Conservation (phyloP, 2,113 vertebrate species). For the Callorhinus ursinus region DNA sequence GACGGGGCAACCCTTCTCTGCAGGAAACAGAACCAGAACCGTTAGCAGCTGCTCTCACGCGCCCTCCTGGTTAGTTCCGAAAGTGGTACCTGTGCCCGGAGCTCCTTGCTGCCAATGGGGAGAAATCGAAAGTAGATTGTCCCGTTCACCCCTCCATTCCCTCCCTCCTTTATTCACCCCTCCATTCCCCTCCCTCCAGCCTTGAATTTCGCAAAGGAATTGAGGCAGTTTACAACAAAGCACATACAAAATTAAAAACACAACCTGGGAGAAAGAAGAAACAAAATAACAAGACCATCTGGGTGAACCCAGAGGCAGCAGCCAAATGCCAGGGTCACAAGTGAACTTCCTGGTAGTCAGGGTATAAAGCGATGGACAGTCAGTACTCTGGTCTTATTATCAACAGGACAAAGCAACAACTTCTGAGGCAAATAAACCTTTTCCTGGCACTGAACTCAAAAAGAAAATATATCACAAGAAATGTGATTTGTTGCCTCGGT, state of each 20-base stretch:
- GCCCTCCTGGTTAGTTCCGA: neutral
- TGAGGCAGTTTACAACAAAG: neutral
- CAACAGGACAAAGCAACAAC: neutral
- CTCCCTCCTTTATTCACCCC: neutral
- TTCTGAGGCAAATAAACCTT: neutral
- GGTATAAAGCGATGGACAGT: neutral
- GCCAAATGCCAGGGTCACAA: neutral
- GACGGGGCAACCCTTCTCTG: slow-evolving; percentile 72
- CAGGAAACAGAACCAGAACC: slow-evolving; percentile 4
- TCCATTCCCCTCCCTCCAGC: neutral
- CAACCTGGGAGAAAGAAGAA: neutral
- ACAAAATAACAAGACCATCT: neutral
- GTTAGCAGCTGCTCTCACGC: neutral
- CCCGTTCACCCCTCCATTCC: neutral
- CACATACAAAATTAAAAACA: neutral
- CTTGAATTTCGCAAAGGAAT: neutral
- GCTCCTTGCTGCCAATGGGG: neutral
- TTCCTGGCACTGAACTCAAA: neutral
- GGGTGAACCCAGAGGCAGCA: neutral
- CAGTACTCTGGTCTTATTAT: neutral
- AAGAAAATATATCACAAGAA: neutral
- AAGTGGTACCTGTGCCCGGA: neutral
- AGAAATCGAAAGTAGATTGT: neutral
- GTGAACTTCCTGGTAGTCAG: neutral
- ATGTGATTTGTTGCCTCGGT: neutral